Conservation (phyloP, 2,113 vertebrate genomes). For the Sceloporus tristichus region DNA sequence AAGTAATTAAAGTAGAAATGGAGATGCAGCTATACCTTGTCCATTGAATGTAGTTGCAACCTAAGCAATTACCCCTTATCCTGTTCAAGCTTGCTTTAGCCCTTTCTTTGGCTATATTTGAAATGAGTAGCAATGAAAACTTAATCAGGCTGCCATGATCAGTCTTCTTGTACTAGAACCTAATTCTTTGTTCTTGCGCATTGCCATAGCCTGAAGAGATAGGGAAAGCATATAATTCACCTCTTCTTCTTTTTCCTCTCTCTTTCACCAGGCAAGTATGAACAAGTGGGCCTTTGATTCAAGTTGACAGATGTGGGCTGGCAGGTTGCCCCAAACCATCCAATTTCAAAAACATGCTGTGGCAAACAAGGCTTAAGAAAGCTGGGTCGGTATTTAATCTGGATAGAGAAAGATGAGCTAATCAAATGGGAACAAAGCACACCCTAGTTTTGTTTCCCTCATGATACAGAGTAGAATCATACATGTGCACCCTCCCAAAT, state of each 20-base stretch:
- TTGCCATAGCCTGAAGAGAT: conserved; percentile 9
- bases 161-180: background rate
- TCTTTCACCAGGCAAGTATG: conserved; percentile 11
- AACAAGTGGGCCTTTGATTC: conserved; percentile 30
- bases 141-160: background rate
- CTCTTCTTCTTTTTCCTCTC: background rate
- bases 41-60: background rate
- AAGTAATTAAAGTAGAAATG: background rate
- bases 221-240: background rate
- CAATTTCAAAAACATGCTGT: conserved; percentile 15
- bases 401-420: conserved; percentile 4
- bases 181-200: background rate
- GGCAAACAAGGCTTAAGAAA: conserved; percentile 26
- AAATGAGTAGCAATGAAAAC: background rate
- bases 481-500: background rate
- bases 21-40: background rate
- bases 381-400: conserved; percentile 9
- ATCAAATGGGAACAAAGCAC: background rate
- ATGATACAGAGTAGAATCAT: background rate
- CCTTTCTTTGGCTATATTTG: background rate
- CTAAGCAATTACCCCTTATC: background rate
- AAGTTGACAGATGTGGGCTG: conserved; percentile 18
- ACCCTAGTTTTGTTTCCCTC: background rate
- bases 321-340: conserved; percentile 10
- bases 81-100: background rate